phyloP scores from a whole-genome alignment of 2,888 invertebrate species.

The Clivina fossor region DNA sequence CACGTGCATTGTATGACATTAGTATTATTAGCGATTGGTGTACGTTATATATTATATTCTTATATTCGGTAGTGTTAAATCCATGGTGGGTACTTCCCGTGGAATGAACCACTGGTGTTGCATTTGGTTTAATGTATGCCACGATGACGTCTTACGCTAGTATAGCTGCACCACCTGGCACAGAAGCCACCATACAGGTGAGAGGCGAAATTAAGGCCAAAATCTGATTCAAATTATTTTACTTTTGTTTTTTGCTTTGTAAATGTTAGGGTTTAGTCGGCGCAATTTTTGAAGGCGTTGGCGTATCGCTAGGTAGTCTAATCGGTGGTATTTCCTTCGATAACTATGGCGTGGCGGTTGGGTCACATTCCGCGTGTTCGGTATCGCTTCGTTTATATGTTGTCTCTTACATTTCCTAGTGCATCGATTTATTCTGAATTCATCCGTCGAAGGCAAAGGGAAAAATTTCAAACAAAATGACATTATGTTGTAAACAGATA shows the following conservation, averaged over 20 bases:
- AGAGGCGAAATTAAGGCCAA: slow-evolving; percentile 51
- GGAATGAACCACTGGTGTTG: slow-evolving; percentile 84
- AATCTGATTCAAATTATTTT: not conserved
- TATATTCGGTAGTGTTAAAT: slow-evolving; percentile 77
- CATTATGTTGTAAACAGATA: not conserved
- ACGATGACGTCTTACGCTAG: slow-evolving; percentile 88
- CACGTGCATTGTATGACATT: slow-evolving; percentile 82
- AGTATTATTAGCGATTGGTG: slow-evolving; percentile 75
- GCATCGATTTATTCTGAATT: slow-evolving; percentile 51
- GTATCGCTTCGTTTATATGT: slow-evolving; percentile 65
- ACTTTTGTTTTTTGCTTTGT: slow-evolving; percentile 58
- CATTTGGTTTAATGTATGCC: slow-evolving; percentile 85
- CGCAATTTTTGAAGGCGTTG: slow-evolving; percentile 84
- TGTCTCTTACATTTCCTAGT: slow-evolving; percentile 61
- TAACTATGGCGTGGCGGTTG: slow-evolving; percentile 67
- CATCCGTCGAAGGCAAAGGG: slow-evolving; percentile 1
- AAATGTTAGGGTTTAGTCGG: slow-evolving; percentile 75
- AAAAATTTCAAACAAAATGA: not conserved
- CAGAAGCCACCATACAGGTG: slow-evolving; percentile 84
- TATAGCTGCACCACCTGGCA: slow-evolving; percentile 78
- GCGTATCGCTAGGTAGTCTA: slow-evolving; percentile 77
- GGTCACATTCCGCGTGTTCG: slow-evolving; percentile 71
- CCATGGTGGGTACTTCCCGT: slow-evolving; percentile 85
- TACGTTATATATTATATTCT: slow-evolving; percentile 81
- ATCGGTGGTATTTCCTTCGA: slow-evolving; percentile 73